Base-by-base conservation (phyloP, 1,140 invertebrate species). In the Anastatus disparis region DNA sequence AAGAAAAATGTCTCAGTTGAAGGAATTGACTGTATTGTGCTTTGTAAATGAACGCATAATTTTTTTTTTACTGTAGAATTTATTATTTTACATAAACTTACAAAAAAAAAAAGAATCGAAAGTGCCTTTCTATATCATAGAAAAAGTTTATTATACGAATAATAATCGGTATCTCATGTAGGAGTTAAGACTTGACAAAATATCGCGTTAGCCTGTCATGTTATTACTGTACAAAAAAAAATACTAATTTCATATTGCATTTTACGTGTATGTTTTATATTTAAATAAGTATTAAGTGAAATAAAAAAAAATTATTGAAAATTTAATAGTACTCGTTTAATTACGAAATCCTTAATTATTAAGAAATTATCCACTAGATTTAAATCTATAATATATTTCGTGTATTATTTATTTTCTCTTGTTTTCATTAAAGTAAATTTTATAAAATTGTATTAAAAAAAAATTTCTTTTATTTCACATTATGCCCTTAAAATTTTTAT, bases 41-140 rank as follows among this genome's bases (percentile, higher is more conserved):
- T 73, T 73, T 73, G 71, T 68, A 68, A 68, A 73, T 68, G 58
- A 67, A 63, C 59, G 71, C 65, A 69, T 68, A 13, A 56, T 62
- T 53, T 62, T n/a, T n/a, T n/a, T n/a, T 62, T 67, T 35, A 63
- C 13, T 50, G 17, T 67, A 42, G 46, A 67, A 26, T 64, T 63
- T 58, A n/a, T n/a, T n/a, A 68, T 27, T 58, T 27, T 64, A 66
- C 12, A 62, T 74, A 44, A 67, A 42, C 15, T 61, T 69, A 62
- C 46, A 62, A 62, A 53, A n/a, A n/a, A n/a, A n/a, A 50, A 22
- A 53, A 35, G 31, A 4, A 6, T 35, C 17, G n/a, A 35, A 63
- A 70, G 58, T 70, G 59, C 38, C 50, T 70, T 63, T 70, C 50
- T 70, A 70, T 38, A 55, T 63, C 50, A 70, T 63, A 70, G 52